Conservation (phyloP, 1,140 invertebrate species). For the Drosophila lacteicornis region DNA sequence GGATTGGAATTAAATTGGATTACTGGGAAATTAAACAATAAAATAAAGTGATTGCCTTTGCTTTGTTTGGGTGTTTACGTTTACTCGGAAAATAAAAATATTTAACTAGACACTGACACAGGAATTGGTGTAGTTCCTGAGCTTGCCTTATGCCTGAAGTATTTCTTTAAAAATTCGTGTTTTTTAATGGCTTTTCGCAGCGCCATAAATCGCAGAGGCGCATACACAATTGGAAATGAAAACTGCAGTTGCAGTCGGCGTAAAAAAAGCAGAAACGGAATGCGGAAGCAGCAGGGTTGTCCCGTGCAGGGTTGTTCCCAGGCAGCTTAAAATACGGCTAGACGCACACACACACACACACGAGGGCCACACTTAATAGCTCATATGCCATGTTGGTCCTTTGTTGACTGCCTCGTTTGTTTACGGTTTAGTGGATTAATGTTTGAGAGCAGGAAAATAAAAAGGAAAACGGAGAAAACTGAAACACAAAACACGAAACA, state of each 20-base stretch:
- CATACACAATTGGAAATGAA: conserved; percentile 57
- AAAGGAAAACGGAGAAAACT: conserved; percentile 8
- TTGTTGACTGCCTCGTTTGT: conserved; percentile 79
- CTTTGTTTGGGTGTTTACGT: background rate
- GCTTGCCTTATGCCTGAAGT: background rate
- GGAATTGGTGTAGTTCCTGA: no score
- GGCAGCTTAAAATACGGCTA: conserved; percentile 58
- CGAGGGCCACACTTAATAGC: conserved; percentile 62
- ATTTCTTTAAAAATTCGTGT: background rate
- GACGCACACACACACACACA: conserved; percentile 24
- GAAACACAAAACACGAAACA: conserved; percentile 13
- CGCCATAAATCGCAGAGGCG: conserved; percentile 53
- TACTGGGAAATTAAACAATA: conserved; percentile 14
- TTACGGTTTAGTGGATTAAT: conserved; percentile 82
- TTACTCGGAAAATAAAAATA: no score
- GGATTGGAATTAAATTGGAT: conserved; percentile 15
- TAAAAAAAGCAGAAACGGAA: conserved; percentile 26
- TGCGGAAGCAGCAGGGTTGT: conserved; percentile 35
- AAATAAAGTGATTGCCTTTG: conserved; percentile 7
- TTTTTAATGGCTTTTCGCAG: conserved; percentile 27
- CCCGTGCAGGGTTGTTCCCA: background rate
- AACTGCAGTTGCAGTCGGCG: conserved; percentile 41
- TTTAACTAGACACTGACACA: background rate
- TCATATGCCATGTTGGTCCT: conserved; percentile 75
- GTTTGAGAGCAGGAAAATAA: conserved; percentile 39